Evolutionary conservation across 2,113 vertebrate species (phyloP), one percentile per base, ranked within the genome.

Genomic region (Melospiza georgiana): DNA sequence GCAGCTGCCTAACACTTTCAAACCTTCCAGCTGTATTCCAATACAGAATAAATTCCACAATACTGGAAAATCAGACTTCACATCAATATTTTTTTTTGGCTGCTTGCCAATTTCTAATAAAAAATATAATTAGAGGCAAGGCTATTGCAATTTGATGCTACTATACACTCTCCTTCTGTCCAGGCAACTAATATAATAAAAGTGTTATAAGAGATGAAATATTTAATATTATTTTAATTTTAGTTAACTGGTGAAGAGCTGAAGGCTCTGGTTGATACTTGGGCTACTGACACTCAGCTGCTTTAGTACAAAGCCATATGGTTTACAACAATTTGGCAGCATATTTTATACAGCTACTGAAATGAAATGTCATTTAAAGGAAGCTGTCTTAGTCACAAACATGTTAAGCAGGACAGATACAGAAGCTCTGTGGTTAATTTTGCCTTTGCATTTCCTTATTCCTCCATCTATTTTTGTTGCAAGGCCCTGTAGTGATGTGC

Each of bases 61-160:
- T 90, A 71, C 89, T 94, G 54, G 84, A 51, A 94, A 97, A 97
- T 98, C 90, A 96, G 84, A 89, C 97, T 98, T 98, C 96, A 15
- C 74, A 96, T 96, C 95, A 97, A 84, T 97, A 97, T 98, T 98
- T 98, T 97, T 98, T 97, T 95, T 97, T 86, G 98, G 97, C 96
- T 97, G 41, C 20, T 91, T 95, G 96, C 96, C 97, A 98, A 66
- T n/a, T 44, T 62, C 96, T 98, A 97, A 97, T 96, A 97, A 98
- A 98, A 98, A 97, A 95, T 79, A 93, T 90, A 98, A 98, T 97
- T 97, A 97, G 62, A 97, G 91, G 63, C 8, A 2, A 97, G 96
- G 97, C 97, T 97, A 74, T 72, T 94, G 90, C 92, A 96, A 95
- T 92, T 89, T 96, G 92, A 97, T 96, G 97, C 74, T 97, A 91